Base-by-base conservation (phyloP, 1,140 invertebrate genomes). In the Leptoteleia sp. region DNA sequence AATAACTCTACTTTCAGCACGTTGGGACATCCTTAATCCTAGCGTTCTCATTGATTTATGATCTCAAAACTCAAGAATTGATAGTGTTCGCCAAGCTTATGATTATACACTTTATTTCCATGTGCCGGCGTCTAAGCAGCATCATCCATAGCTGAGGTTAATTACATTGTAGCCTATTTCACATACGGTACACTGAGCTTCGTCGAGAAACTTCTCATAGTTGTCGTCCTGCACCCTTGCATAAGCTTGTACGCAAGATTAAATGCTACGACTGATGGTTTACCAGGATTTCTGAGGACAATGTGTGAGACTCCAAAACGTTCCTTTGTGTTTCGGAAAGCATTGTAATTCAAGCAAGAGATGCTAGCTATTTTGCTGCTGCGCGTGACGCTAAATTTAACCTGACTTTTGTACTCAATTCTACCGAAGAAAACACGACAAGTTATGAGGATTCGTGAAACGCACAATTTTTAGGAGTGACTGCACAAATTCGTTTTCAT, bases 181-280 rank as follows among this genome's bases (percentile, higher is more conserved):
- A 67, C 73, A 76, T 73, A 67, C 68, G 55, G 15, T 52, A 17
- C 22, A 35, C 27, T 54, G 29, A 43, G 61, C 42, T 22, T 42
- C 45, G 35, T 7, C 33, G 42, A 37, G 42, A 62, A 68, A 76
- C 50, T 76, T 54, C 72, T 68, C 62, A 68, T 76, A 54, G 54
- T 54, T 62, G 62, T 54, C 42, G 15, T 45, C 43, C 15, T 31
- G 37, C 29, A 15, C 48, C 76, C 17, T 54, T n/a, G 47, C 31
- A 42, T 42, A 52, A 54, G 68, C 71, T 55, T 54, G 47, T 62
- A 57, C 54, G 64, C 64, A 52, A 84, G 80, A 82, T 82, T 84
- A 82, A 84, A 82, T 77, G 62, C 77, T 76, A 78, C 65, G 76
- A 72, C 64, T 81, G 80, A 84, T 84, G 77, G 48, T 81, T 80